Evolutionary conservation across 1,140 invertebrate genomes (phyloP).

Genomic region (Cherax destructor): DNA sequence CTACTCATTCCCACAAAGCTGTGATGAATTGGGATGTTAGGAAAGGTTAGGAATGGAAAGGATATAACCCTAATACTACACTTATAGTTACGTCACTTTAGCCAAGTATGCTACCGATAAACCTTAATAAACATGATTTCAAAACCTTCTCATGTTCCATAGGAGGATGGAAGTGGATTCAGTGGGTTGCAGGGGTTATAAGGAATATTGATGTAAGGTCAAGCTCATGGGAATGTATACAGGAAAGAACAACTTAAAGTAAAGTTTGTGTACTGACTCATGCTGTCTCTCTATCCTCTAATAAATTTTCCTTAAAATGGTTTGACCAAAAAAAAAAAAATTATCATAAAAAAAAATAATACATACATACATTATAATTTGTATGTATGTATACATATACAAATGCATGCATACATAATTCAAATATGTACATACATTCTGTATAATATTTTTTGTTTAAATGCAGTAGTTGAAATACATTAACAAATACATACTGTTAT

Average conservation of each 20-base stretch:
- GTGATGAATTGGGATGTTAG: background rate
- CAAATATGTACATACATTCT: too few relatives aligned
- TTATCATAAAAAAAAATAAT: background rate
- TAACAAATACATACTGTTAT: background rate
- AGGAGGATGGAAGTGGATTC: background rate
- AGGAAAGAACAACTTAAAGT: conserved; percentile 53
- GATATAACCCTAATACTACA: background rate
- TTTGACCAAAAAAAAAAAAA: background rate
- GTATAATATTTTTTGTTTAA: too few relatives aligned
- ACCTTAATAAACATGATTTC: background rate
- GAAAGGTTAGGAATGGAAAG: conserved; percentile 14
- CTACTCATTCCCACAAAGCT: conserved; percentile 49
- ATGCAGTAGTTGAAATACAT: background rate
- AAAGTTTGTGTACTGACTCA: conserved; percentile 44
- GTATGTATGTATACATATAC: conserved; percentile 4
- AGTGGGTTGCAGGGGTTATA: background rate
- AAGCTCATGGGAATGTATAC: conserved; percentile 42
- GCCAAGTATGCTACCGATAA: background rate
- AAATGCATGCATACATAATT: background rate
- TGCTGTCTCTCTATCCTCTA: background rate
- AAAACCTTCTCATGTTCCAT: background rate
- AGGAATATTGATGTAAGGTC: background rate
- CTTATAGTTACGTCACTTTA: background rate
- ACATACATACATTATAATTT: too few relatives aligned
- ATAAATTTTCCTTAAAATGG: too few relatives aligned